Conservation (phyloP, 2,888 invertebrate species). For the Ophion costatus region DNA sequence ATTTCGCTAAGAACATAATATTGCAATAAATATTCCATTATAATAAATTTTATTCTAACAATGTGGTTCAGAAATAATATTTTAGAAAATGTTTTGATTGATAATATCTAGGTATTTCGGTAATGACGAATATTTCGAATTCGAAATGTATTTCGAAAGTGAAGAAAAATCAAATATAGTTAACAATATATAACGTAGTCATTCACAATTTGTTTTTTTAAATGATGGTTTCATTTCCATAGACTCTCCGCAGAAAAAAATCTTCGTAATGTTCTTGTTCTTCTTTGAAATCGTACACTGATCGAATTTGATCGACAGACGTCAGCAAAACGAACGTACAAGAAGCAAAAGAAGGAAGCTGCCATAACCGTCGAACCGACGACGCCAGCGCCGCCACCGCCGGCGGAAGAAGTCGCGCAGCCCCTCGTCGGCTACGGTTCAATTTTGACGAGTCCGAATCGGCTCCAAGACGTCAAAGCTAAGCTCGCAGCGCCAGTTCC, state of each 20-base stretch:
- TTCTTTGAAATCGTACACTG: constrained; percentile 5
- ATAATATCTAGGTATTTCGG: not conserved
- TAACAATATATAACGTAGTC: not conserved
- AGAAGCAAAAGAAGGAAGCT: constrained; percentile 81
- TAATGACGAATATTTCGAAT: too few species aligned
- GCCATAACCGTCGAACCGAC: constrained; percentile 63
- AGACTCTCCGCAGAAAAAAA: not conserved
- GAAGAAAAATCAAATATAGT: not conserved
- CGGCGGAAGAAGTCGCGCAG: constrained; percentile 74
- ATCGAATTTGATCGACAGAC: constrained; percentile 67
- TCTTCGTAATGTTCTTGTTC: constrained; percentile 17
- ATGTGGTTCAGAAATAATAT: not conserved
- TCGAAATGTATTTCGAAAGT: too few species aligned
- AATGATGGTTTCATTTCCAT: not conserved
- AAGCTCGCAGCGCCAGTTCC: constrained; percentile 82
- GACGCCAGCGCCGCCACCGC: constrained; percentile 64
- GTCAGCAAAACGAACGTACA: constrained; percentile 82
- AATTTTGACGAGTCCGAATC: constrained; percentile 80
- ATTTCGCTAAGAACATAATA: too few species aligned
- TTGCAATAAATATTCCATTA: too few species aligned
- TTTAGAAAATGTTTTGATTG: not conserved
- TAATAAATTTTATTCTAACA: not conserved
- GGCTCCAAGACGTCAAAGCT: constrained; percentile 82
- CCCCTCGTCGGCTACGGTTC: constrained; percentile 77
- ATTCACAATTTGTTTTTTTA: not conserved